Base-by-base conservation (phyloP, 1,140 invertebrate genomes). In the Drosophila mojavensis region DNA sequence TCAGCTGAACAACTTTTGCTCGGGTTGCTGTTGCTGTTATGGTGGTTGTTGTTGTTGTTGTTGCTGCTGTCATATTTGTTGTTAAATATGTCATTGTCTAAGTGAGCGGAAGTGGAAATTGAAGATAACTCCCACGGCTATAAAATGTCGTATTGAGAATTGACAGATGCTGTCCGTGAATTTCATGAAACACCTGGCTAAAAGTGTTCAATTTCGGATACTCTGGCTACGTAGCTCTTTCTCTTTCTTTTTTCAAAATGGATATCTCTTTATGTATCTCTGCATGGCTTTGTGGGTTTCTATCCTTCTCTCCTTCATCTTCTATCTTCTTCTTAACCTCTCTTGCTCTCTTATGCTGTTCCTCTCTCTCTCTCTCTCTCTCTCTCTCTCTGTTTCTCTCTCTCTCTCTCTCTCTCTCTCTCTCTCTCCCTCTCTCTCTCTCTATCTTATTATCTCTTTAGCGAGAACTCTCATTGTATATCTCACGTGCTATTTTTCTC, bases 1-100 rank as follows among this genome's bases (percentile, higher is more conserved):
- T 66, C 65, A 62, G 24, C 17, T 60, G 26, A 45, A 39, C 68
- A 84, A 66, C 60, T 69, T 70, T 75, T 43, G 50, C 45, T 24
- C 17, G 13, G 60, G 28, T 50, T 47, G 24, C 26, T 28, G 11
- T 56, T 69, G 33, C 28, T 30, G 28, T 24, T 24, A 24, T 24
- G 20, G 11, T 56, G 62, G 33, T 6, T 30, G 28, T 24, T 69
- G 33, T 6, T 30, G 28, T 24, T 69, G 33, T 1, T 30, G 28
- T 30, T 5, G 28, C 3, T 30, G 28, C 11, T 39, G 36, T 39
- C 11, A 39, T 39, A 39, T 39, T 41, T 63, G 68, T 54, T 33
- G 60, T 33, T 63, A 64, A 54, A 56, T 53, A 41, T 56, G 39
- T 66, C 54, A 36, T 24, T 45, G 48, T 26, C 50, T 51, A 58